Evolutionary conservation across 35 echinoderm and acorn worm genomes (phyloP).

Genomic region (Eucidaris tribuloides): DNA sequence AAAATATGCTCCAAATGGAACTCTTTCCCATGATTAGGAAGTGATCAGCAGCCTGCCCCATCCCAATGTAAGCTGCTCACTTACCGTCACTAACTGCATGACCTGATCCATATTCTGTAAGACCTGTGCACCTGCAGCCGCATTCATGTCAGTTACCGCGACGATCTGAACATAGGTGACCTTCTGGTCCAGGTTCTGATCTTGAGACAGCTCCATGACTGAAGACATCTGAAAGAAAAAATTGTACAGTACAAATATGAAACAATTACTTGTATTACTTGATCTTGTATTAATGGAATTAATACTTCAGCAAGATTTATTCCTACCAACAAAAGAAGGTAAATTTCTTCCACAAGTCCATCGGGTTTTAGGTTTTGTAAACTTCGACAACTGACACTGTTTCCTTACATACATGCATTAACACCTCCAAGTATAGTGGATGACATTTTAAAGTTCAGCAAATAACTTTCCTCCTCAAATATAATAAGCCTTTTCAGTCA

Average conservation of each 20-base stretch:
- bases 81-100: constrained; percentile 25
- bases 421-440: too few species aligned
- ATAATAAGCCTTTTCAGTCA: too few species aligned
- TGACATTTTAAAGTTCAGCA: too few species aligned
- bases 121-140: neutral
- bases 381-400: too few species aligned
- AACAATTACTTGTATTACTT: neutral
- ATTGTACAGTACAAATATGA: neutral
- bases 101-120: neutral
- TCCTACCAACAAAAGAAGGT: too few species aligned
- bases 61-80: neutral
- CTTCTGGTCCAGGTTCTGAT: neutral
- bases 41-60: neutral
- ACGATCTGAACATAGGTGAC: constrained; percentile 8
- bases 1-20: neutral
- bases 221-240: neutral
- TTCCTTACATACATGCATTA: too few species aligned
- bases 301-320: too few species aligned
- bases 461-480: too few species aligned
- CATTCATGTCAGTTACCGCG: neutral
- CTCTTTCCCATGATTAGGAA: neutral
- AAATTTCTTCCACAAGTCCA: too few species aligned
- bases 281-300: too few species aligned
- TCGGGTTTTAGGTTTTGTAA: too few species aligned
- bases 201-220: neutral